Percentiles rank a stretch among this genome's conserved stretches.
phyloP scores from a whole-genome alignment of 2,888 invertebrate species.

The Lycophotia porphyrea region DNA sequence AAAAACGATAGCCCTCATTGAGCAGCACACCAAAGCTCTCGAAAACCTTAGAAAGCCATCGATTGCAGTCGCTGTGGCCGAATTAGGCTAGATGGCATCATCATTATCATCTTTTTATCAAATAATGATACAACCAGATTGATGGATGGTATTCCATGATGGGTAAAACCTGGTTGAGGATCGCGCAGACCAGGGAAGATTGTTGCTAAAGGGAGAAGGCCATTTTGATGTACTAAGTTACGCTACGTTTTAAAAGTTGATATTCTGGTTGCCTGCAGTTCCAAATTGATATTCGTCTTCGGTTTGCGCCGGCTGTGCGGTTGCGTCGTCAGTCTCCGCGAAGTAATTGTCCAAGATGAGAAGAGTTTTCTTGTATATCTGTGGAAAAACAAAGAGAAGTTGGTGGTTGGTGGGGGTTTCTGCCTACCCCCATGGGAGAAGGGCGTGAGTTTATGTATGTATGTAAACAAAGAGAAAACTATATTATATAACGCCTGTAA shows the following conservation, averaged over 20 bases:
- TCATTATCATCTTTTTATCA: no score
- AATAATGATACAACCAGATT: background rate
- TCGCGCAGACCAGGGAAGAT: background rate
- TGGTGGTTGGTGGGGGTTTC: no score
- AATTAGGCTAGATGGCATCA: no score
- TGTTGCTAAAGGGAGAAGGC: background rate
- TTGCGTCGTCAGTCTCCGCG: conserved; percentile 88
- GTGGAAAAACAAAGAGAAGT: no score
- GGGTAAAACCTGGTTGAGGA: background rate
- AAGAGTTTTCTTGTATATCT: conserved; percentile 94
- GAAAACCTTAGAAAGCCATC: no score
- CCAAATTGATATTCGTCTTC: conserved; percentile 82
- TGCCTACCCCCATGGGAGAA: no score
- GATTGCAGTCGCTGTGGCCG: no score
- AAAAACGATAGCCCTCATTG: no score
- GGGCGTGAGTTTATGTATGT: no score
- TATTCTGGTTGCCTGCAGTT: conserved; percentile 66
- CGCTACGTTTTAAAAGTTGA: conserved; percentile 78
- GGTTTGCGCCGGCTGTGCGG: conserved; percentile 74
- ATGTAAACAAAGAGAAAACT: background rate
- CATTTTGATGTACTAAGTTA: background rate
- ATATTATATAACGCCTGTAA: no score
- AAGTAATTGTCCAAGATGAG: conserved; percentile 95
- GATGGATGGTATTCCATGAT: background rate
- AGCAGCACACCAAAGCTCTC: no score